Conservation (phyloP, 2,113 vertebrate genomes). For the Calyptommatus sinebrachiatus region DNA sequence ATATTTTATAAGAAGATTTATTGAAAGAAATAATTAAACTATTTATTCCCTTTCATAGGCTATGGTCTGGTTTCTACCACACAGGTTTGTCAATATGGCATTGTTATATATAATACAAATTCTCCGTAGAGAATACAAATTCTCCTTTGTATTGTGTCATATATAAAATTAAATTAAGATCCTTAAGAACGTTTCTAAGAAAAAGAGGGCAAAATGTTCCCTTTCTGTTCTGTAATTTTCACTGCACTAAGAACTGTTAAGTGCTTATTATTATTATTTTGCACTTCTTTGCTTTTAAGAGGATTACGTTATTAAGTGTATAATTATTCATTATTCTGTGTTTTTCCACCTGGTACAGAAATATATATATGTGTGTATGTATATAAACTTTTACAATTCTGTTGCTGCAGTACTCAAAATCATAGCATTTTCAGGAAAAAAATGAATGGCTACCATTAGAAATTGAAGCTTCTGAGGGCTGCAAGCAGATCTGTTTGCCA, state of each 20-base stretch:
- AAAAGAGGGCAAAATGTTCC: background rate
- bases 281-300: slow-evolving; percentile 68
- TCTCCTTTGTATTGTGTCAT: slow-evolving; percentile 38
- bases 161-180: slow-evolving; percentile 59
- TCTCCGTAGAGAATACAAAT: too few species aligned
- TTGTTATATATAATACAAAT: background rate
- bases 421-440: slow-evolving; percentile 48
- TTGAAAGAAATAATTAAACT: slow-evolving; percentile 31
- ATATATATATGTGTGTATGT: too few species aligned
- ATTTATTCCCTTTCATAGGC: background rate
- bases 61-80: background rate
- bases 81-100: background rate
- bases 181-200: slow-evolving; percentile 46
- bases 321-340: slow-evolving; percentile 69
- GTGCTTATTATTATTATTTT: slow-evolving; percentile 58
- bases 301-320: slow-evolving; percentile 72
- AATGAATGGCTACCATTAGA: slow-evolving; percentile 51
- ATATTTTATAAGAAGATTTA: background rate
- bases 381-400: slow-evolving; percentile 35
- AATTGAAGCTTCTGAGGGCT: slow-evolving; percentile 42
- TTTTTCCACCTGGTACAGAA: slow-evolving; percentile 57
- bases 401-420: slow-evolving; percentile 12
- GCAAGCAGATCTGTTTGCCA: slow-evolving; percentile 51
- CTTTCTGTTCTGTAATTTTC: slow-evolving; percentile 54
- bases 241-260: slow-evolving; percentile 60